Conservation (phyloP, 64 coral and sea anemone genomes). For the Dendrophyllia cribrosa region DNA sequence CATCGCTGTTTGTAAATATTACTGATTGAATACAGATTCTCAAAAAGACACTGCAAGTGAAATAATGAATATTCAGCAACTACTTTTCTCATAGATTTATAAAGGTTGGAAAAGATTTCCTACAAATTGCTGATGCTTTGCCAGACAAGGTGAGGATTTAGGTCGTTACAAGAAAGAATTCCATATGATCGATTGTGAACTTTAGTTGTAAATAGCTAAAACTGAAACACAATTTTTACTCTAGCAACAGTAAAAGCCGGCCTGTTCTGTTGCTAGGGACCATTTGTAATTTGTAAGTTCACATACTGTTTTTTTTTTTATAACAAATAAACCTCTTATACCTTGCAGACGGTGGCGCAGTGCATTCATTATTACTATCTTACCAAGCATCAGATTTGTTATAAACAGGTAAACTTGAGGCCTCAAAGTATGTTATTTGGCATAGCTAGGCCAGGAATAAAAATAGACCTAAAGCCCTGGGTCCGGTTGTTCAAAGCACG, state of each 20-base stretch:
- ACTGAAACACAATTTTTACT: not conserved
- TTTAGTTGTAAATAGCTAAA: no score
- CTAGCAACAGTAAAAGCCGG: no score
- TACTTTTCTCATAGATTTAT: not conserved
- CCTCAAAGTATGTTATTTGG: not conserved
- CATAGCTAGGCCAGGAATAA: no score
- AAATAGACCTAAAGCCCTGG: no score
- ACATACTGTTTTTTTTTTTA: not conserved
- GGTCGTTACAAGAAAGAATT: not conserved
- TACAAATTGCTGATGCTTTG: constrained; percentile 8
- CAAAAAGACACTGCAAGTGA: not conserved
- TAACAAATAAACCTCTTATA: not conserved
- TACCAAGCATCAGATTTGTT: constrained; percentile 16
- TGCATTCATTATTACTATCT: constrained; percentile 39
- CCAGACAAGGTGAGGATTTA: constrained; percentile 7
- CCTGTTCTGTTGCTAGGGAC: not conserved
- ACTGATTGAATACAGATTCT: no score
- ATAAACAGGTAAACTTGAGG: constrained; percentile 25
- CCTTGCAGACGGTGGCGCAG: constrained; percentile 41
- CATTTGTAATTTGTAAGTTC: not conserved
- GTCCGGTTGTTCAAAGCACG: no score
- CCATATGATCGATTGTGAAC: no score
- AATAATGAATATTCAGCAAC: not conserved
- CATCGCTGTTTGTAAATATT: no score
- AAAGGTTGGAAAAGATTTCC: constrained; percentile 22